phyloP scores from a whole-genome alignment of 2,113 vertebrate genomes.

The Laterallus jamaicensis region DNA sequence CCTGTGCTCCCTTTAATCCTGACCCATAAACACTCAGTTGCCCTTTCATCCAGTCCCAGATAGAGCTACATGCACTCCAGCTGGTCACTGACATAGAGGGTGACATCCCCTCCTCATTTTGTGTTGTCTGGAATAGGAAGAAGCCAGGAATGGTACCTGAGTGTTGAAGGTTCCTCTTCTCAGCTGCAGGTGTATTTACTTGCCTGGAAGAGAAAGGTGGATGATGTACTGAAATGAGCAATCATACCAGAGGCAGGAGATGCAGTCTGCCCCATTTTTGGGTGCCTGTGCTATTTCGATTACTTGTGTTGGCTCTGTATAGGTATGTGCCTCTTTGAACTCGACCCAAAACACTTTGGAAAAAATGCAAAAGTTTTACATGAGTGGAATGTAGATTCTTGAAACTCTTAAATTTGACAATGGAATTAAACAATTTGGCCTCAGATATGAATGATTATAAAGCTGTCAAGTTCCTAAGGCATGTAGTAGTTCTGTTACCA shows the following conservation, averaged over 20 bases:
- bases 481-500: neutral
- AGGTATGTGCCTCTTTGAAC: neutral
- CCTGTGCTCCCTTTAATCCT: no score
- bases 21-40: no score
- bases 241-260: neutral
- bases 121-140: neutral
- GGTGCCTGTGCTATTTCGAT: neutral
- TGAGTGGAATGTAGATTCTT: neutral
- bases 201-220: neutral
- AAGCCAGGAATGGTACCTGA: neutral
- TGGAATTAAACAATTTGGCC: neutral
- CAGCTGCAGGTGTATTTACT: neutral
- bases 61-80: no score
- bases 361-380: neutral
- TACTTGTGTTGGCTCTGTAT: neutral
- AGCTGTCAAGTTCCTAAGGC: neutral
- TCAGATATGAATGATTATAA: neutral
- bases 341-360: neutral
- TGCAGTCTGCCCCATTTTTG: neutral
- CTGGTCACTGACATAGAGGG: no score
- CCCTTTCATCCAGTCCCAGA: no score
- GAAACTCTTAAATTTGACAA: neutral
- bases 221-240: neutral
- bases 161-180: neutral
- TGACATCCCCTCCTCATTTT: neutral